Base-by-base conservation (phyloP, 2,113 vertebrate species). In the Silurus asotus region DNA sequence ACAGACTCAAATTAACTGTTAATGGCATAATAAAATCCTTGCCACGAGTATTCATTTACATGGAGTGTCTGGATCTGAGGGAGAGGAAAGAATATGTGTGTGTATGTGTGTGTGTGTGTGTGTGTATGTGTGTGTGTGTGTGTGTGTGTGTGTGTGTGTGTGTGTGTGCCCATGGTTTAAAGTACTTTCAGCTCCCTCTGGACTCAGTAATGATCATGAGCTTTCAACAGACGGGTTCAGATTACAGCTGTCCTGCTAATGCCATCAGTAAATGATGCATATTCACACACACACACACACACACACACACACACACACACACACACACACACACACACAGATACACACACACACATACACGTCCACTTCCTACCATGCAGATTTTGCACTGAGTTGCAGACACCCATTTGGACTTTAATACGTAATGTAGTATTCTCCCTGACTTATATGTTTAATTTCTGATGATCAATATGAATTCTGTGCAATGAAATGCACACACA, bases 1-100 rank as follows among this genome's bases (percentile, higher is more conserved):
- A 86, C 85, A 82, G 85, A 86, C 85, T 81, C 85, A 82, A 74
- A 86, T 86, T 80, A 81, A 82, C 85, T 86, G 85, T 82, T 82
- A 75, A 82, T 82, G 85, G 85, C 69, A 86, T 82, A 75, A 86
- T 86, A 75, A 86, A 86, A 86, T 86, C 85, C 80, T 82, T 75
- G 69, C 85, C 69, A 75, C 64, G 79, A 86, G 85, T 82, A 81
- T 86, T 76, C 85, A 86, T 86, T 86, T 86, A 82, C 85, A 55
- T 51, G 25, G 49, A 48, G 64, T 37, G 45, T 67, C 65, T 78
- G 62, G 48, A 82, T 82, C 5, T 55, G 80, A 65, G 61, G 48
- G 80, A 51, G 55, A 55, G 20, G 23, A 76, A 14, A n/a, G 8
- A 55, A 59, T 56, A 13, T 56, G 49, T 59, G 76, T 82, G 85